Evolutionary conservation across 2,797 vertebrate species (phyloP), one percentile per base, ranked within the genome.

Genomic region (Avahi laniger): DNA sequence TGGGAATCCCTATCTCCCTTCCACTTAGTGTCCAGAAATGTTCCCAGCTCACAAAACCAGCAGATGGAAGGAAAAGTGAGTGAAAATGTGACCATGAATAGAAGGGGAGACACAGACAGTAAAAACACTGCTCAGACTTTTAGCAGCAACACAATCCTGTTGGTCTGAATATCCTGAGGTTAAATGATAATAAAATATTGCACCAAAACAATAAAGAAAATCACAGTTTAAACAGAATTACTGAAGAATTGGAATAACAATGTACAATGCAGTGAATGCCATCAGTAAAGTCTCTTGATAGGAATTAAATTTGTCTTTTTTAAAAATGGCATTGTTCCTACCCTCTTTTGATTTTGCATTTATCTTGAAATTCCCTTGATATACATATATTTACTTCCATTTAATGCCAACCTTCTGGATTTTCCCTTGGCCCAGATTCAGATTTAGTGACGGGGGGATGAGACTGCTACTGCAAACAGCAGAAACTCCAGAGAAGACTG

Each of bases 151-250:
- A 96, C 95, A 97, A 94, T 97, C 93, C 94, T 81, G 96, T 89
- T 96, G 95, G 98, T 98, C 96, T 97, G 94, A 96, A 92, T 96
- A 92, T 97, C 98, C 98, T 98, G 98, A 98, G 98, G 97, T 97
- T 98, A 95, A 97, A 97, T 85, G 88, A 91, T 96, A 97, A 97
- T 50, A 89, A 97, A 98, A 98, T 98, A 98, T 98, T 98, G 98
- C 98, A 99, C 98, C 97, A 94, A 98, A 98, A 96, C 95, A 95
- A 98, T 93, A 97, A 96, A 89, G 46, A 83, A 72, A 96, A 86
- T 96, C 96, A 97, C 94, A 98, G 97, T 93, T 97, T 92, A 54
- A 94, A 83, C 1, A 94, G 41, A 97, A 97, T 97, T 91, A 91
- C 91, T 41, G 79, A 88, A 14, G 0, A 97, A 81, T 2, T 81